Base-by-base conservation (phyloP, 2,888 invertebrate species). In the Rhamnusium bicolor region DNA sequence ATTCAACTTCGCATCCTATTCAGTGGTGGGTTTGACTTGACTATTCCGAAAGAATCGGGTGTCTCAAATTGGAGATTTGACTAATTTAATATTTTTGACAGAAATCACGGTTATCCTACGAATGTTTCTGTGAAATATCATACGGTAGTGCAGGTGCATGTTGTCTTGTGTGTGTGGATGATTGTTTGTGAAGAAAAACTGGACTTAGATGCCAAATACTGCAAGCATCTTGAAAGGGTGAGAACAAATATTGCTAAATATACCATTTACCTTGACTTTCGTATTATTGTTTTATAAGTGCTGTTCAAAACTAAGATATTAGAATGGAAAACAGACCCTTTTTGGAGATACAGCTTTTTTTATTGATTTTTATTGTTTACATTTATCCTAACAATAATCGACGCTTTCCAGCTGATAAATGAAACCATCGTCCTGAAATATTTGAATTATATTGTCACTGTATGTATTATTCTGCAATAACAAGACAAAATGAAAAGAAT, bases 1-100 rank as follows among this genome's bases (percentile, higher is more conserved):
- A n/a, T 71, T 71, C 60, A 60, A 60, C 46, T 56, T 56, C 32
- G 54, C 66, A 56, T 67, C 54, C 46, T 67, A 56, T 67, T 67
- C 24, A 67, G 66, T 67, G 66, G 56, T 54, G 56, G 66, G 66
- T 67, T 67, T 54, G 53, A 53, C 54, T 67, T 67, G 32, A 51
- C 66, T 7, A 40, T 67, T 67, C 16, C 16, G 46, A 14, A 67
- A 67, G 46, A 67, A 32, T 54, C 53, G 53, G 47, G 49, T 67
- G 56, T 67, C 54, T 56, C 46, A 56, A 67, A 40, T 67, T 18
- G 53, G 10, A 24, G 24, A 65, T 18, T 40, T 21, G 46, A 40
- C 8, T 46, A 18, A 56, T 32, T 67, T 12, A 27, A 27, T 53
- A 10, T 32, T 65, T 18, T 51, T 14, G 66, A 56, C 40, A 67